These are phyloP conservation scores for Ostrea edulis DNA, from an alignment of 1,140 invertebrate species.

Conservation along the genomic window DNA sequence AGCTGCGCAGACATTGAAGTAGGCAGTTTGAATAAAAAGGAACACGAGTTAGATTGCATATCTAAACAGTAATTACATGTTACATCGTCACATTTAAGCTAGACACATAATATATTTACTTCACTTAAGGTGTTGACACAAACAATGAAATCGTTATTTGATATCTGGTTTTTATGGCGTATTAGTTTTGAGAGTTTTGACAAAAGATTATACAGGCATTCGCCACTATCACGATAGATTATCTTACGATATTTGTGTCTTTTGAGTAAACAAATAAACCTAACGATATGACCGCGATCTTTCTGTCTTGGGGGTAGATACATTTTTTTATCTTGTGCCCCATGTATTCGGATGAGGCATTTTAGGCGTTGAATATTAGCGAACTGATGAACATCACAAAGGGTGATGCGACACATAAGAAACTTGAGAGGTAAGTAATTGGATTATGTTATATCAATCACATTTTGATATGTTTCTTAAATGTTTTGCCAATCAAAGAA, in stretches of 20 bases:
- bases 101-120: not conserved
- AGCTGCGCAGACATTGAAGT: not conserved
- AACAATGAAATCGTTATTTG: conserved; percentile 20
- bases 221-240: not conserved
- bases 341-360: not conserved
- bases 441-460: not conserved
- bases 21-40: not conserved
- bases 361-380: too few species aligned
- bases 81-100: not conserved
- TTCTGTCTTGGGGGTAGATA: not conserved
- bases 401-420: not conserved
- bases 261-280: conserved; percentile 13
- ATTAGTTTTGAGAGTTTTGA: conserved; percentile 24
- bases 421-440: not conserved
- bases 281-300: not conserved
- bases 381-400: too few species aligned
- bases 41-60: not conserved
- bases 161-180: not conserved
- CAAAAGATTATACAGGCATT: conserved; percentile 1
- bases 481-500: too few species aligned
- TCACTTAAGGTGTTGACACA: conserved; percentile 12
- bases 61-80: not conserved
- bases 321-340: not conserved
- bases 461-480: not conserved
- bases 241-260: conserved; percentile 5